Conservation (phyloP, 1,140 invertebrate species). For the Tetramorium simillimum region DNA sequence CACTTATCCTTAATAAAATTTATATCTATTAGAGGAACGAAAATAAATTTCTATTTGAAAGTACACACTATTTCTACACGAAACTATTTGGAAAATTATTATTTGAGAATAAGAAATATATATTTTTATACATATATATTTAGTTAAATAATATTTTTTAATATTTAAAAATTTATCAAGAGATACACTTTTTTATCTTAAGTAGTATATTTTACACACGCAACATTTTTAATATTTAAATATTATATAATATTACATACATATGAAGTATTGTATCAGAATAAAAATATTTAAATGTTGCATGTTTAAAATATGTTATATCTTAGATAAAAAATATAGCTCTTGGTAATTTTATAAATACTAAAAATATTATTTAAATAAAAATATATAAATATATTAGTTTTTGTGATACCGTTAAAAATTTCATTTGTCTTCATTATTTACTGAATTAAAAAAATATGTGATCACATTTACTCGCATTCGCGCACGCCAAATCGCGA, state of each 20-base stretch:
- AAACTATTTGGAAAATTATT: background rate
- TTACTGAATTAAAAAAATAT: background rate
- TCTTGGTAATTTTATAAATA: background rate
- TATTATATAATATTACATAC: background rate
- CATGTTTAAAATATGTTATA: no score
- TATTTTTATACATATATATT: background rate
- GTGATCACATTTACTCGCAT: background rate
- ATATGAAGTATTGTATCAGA: background rate
- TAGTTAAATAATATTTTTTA: background rate
- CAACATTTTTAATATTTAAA: background rate
- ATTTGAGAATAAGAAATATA: background rate
- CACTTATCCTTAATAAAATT: slow-evolving; percentile 13
- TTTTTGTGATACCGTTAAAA: no score
- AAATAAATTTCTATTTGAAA: slow-evolving; percentile 4
- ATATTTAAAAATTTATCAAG: no score
- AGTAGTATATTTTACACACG: no score
- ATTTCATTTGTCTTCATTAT: background rate
- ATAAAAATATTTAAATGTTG: background rate
- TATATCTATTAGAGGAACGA: background rate
- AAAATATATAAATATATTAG: background rate
- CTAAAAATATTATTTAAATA: background rate
- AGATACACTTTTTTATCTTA: no score
- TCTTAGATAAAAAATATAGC: background rate
- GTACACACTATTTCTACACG: no score
- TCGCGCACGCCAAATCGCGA: slow-evolving; percentile 12